Evolutionary conservation across 2,113 vertebrate genomes (phyloP).

Genomic region (Misgurnus mizolepis): DNA sequence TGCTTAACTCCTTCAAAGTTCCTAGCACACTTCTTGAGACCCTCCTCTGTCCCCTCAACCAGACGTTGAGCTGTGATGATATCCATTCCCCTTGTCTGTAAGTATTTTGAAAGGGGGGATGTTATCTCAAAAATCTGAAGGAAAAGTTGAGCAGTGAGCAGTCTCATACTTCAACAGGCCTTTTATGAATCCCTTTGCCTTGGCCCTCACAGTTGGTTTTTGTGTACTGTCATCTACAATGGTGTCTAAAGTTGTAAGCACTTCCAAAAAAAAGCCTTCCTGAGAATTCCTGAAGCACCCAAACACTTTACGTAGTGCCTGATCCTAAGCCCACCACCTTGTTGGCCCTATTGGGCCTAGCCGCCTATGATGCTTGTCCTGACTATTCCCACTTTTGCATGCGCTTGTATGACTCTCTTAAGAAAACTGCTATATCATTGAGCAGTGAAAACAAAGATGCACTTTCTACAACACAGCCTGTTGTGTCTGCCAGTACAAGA

Average conservation of each 20-base stretch:
- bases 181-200: conserved; percentile 36
- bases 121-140: conserved; percentile 21
- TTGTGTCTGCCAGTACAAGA: not conserved
- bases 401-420: not conserved
- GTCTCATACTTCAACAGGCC: conserved; percentile 19
- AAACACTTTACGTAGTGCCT: conserved; percentile 45
- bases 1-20: conserved; percentile 43
- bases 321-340: conserved; percentile 52
- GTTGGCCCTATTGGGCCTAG: conserved; percentile 29
- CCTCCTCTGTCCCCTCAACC: conserved; percentile 29
- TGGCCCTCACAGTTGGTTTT: conserved; percentile 12
- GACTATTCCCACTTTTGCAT: conserved; percentile 2
- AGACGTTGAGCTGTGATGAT: conserved; percentile 29
- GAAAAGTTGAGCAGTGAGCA: conserved; percentile 42
- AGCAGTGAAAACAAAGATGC: not conserved
- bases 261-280: conserved; percentile 42
- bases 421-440: not conserved
- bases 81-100: not conserved
- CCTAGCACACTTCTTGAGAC: conserved; percentile 22
- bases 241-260: conserved; percentile 36
- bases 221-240: conserved; percentile 17
- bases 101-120: conserved; percentile 4
- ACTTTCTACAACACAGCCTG: not conserved
- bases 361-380: not conserved
- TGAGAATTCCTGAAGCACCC: conserved; percentile 47